Percentiles rank a stretch among this genome's conserved stretches.
These are phyloP conservation scores for Amphiprion ocellaris DNA, from an alignment of 2,113 vertebrate genomes.

Conservation along the genomic window DNA sequence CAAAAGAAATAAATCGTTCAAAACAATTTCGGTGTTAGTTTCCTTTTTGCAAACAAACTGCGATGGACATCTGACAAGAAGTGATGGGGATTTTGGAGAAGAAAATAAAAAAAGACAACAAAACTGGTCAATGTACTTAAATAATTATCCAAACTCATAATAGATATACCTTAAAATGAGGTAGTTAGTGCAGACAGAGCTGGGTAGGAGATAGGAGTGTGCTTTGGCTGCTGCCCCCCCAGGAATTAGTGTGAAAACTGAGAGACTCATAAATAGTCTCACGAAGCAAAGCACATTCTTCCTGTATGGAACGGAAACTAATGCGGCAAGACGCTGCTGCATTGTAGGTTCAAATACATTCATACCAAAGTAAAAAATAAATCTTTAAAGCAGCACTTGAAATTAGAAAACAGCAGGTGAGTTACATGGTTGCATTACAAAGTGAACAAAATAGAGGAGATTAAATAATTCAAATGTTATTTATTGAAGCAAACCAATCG, in stretches of 20 bases:
- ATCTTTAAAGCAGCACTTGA: background rate
- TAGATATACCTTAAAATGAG: background rate
- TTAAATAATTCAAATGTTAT: slow-evolving; percentile 65
- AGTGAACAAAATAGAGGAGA: slow-evolving; percentile 17
- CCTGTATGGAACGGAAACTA: slow-evolving; percentile 63
- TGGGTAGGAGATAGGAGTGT: background rate
- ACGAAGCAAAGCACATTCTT: slow-evolving; percentile 33
- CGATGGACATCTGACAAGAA: background rate
- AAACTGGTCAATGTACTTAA: background rate
- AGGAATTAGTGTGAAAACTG: slow-evolving; percentile 59
- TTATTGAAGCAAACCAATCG: slow-evolving; percentile 71
- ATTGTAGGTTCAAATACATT: background rate
- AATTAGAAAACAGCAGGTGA: background rate
- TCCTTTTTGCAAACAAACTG: slow-evolving; percentile 32
- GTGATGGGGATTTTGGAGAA: background rate
- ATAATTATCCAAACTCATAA: background rate
- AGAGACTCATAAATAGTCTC: slow-evolving; percentile 71
- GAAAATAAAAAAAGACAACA: no score
- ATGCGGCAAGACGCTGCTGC: slow-evolving; percentile 4
- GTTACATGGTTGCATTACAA: background rate
- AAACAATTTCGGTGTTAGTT: slow-evolving; percentile 23
- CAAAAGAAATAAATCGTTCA: slow-evolving; percentile 59
- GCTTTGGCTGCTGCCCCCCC: background rate
- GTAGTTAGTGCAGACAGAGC: background rate
- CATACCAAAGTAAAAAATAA: background rate